Evolutionary conservation across 2,888 invertebrate genomes (phyloP), one percentile per base, ranked within the genome.

Genomic region (Drosophila prostipennis): DNA sequence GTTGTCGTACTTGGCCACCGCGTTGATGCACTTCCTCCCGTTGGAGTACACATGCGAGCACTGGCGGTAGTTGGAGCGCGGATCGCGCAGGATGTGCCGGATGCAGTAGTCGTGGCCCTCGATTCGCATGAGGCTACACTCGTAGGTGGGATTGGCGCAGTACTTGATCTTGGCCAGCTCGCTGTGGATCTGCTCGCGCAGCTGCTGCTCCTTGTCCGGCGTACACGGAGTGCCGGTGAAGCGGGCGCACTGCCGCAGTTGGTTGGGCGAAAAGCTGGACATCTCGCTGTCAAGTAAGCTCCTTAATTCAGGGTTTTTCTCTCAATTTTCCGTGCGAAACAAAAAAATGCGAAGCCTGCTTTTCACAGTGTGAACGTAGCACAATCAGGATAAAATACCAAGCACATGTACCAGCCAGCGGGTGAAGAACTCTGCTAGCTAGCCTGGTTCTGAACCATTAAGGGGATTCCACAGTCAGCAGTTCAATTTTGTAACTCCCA

Each of bases 21-120:
- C 95, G 86, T 95, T 94, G n/a, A 93, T 92, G 90, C 98, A 98
- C 71, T 96, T 93, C 76, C 95, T 95, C 72, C 94, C 96, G 55
- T 93, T 94, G 32, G 94, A 80, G 90, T 94, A 94, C 74, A 95
- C 93, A 90, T 94, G 96, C 0, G 94, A 93, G 90, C 98, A 99
- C 77, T 96, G 96, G 72, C 94, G 95, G 91, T 95, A 99, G 0
- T 98, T 97, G 0, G 98, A 97, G 11, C 92, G 93, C 6, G 95
- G 94, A 90, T 98, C 98, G 79, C 95, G 94, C 53, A 98, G 92
- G 73, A 98, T 96, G 85, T 98, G 98, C 4, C 95, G 93, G 5
- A 94, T 93, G 89, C 98, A 98, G 91, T 95, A 96, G 69, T 94
- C 94, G 73, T 95, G 95, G 0, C 95, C 96, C 8, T 96, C 94